Percentiles rank a stretch among this genome's conserved stretches.
phyloP scores from a whole-genome alignment of 2,797 vertebrate species.

The Amazona finschi region DNA sequence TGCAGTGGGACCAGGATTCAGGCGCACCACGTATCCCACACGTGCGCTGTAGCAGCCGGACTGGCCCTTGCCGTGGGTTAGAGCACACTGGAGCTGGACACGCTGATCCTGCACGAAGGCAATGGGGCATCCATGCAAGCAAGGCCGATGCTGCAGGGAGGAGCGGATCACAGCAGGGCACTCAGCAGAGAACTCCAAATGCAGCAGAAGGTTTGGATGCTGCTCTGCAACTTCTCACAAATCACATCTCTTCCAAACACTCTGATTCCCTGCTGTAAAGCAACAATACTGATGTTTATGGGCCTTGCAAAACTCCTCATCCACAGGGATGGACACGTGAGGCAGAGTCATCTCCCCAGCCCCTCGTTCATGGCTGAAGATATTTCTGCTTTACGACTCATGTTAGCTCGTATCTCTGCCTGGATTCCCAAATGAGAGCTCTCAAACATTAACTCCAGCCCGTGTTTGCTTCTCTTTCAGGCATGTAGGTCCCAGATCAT shows the following conservation, averaged over 20 bases:
- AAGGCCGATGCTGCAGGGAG: rapidly evolving
- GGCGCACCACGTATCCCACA: too few relatives aligned
- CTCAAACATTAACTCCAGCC: background rate
- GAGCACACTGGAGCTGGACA: background rate
- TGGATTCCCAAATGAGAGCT: background rate
- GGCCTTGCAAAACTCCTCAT: background rate
- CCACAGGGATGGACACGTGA: background rate
- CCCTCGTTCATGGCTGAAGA: background rate
- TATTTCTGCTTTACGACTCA: background rate
- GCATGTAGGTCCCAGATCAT: background rate
- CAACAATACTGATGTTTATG: background rate
- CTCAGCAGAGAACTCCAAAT: background rate
- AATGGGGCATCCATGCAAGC: rapidly evolving
- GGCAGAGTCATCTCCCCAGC: background rate
- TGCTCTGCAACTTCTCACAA: background rate
- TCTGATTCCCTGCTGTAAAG: background rate
- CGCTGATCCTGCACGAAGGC: rapidly evolving
- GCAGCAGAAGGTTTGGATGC: background rate
- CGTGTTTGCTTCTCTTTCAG: background rate
- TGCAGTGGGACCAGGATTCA: background rate
- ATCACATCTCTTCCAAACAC: background rate
- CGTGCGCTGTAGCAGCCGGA: rapidly evolving
- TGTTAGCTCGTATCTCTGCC: background rate
- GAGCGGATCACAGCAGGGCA: rapidly evolving
- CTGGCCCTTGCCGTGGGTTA: rapidly evolving